phyloP scores from a whole-genome alignment of 2,888 invertebrate species.

The Cryptocephalus primarius region DNA sequence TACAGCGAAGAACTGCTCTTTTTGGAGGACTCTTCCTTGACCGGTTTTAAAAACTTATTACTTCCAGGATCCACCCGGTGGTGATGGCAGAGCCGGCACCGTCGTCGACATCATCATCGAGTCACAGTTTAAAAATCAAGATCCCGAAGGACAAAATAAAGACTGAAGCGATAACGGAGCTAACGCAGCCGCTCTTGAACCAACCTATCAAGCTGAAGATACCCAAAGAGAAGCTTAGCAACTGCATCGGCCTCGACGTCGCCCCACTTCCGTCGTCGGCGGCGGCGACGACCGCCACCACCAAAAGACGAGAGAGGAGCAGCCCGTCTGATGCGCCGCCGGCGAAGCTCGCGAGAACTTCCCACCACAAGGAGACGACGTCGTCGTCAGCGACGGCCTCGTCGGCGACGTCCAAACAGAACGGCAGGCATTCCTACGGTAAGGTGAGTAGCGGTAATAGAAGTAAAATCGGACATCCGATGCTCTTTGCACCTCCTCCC shows the following conservation, averaged over 20 bases:
- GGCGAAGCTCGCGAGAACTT: background rate
- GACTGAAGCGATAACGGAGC: constrained; percentile 37
- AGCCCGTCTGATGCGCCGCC: background rate
- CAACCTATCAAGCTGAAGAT: constrained; percentile 64
- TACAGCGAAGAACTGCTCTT: no score
- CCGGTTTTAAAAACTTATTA: no score
- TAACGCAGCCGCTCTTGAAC: constrained; percentile 10
- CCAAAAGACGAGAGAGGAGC: constrained; percentile 13
- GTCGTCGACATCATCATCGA: no score
- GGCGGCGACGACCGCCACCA: constrained; percentile 5
- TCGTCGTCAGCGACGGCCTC: constrained; percentile 21
- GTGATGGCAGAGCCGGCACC: no score
- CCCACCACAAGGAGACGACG: background rate
- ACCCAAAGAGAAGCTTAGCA: constrained; percentile 57
- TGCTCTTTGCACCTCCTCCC: constrained; percentile 1
- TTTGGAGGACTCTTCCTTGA: no score
- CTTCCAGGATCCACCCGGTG: no score
- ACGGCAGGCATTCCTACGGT: constrained; percentile 31
- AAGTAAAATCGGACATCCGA: background rate
- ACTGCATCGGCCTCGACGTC: constrained; percentile 16
- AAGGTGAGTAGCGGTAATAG: constrained; percentile 3
- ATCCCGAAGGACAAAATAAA: constrained; percentile 67
- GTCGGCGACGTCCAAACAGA: constrained; percentile 28
- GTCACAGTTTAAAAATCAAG: constrained; percentile 57
- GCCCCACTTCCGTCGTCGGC: constrained; percentile 3